A percentile compares a stretch with the other conserved stretches of the same genome.
Conservation (phyloP, 2,113 vertebrate species). For the Neoarius graeffei region DNA sequence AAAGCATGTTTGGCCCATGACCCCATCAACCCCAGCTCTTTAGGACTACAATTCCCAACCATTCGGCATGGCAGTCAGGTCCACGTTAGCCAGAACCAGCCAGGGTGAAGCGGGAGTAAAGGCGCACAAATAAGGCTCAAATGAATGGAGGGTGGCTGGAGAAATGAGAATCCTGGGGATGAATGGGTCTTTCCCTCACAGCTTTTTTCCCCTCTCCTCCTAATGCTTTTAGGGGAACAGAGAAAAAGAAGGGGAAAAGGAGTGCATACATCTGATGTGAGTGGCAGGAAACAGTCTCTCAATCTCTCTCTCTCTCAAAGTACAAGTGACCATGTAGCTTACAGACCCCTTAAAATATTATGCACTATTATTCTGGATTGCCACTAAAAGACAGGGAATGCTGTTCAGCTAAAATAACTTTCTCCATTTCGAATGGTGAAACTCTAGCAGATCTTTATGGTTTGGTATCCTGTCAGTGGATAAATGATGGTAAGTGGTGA, state of each 20-base stretch:
- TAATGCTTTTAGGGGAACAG: neutral
- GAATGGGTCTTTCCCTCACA: conserved; percentile 31
- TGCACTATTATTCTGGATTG: too few relatives aligned
- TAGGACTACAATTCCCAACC: conserved; percentile 53
- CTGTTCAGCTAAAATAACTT: too few relatives aligned
- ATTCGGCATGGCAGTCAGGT: conserved; percentile 57
- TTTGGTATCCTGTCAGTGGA: too few relatives aligned
- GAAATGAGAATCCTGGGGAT: conserved; percentile 37
- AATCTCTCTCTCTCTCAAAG: neutral
- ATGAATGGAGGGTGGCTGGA: conserved; percentile 29
- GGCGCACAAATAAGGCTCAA: conserved; percentile 30
- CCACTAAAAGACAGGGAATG: too few relatives aligned
- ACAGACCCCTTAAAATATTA: too few relatives aligned
- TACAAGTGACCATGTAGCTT: too few relatives aligned
- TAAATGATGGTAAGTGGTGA: too few relatives aligned
- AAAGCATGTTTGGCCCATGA: conserved; percentile 54
- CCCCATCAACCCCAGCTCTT: conserved; percentile 47
- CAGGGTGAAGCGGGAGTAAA: conserved; percentile 39
- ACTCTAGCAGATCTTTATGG: too few relatives aligned
- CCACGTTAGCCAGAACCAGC: conserved; percentile 41
- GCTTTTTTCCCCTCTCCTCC: conserved; percentile 2
- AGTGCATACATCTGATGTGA: neutral
- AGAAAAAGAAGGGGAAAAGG: conserved; percentile 27
- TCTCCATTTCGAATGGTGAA: too few relatives aligned
- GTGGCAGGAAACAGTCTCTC: conserved; percentile 31